phyloP scores from a whole-genome alignment of 2,888 invertebrate species.

The Panzeria rudis region DNA sequence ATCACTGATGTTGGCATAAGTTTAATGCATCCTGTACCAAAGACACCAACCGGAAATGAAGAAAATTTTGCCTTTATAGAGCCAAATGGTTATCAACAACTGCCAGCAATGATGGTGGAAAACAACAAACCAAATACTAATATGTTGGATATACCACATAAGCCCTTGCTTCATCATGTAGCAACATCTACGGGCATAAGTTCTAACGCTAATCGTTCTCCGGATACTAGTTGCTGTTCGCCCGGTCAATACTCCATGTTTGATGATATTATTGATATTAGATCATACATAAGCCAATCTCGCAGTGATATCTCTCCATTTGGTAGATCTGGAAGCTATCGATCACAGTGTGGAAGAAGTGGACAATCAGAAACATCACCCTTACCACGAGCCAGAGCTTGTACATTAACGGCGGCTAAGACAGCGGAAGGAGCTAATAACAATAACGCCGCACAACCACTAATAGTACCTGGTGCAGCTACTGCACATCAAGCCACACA shows the following conservation, averaged over 20 bases:
- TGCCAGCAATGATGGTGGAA: slow-evolving; percentile 87
- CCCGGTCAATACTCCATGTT: slow-evolving; percentile 85
- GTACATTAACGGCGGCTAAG: slow-evolving; percentile 81
- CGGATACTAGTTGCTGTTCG: slow-evolving; percentile 83
- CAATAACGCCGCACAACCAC: slow-evolving; percentile 49
- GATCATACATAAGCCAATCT: slow-evolving; percentile 90
- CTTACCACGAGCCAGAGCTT: slow-evolving; percentile 83
- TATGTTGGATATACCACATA: slow-evolving; percentile 83
- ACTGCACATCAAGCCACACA: slow-evolving; percentile 72
- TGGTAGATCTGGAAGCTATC: slow-evolving; percentile 88
- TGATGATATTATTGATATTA: slow-evolving; percentile 88
- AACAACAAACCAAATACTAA: slow-evolving; percentile 83
- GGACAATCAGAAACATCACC: slow-evolving; percentile 84
- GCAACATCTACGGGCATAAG: slow-evolving; percentile 76
- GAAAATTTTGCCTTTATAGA: slow-evolving; percentile 79
- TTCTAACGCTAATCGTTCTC: slow-evolving; percentile 74
- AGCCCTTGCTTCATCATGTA: slow-evolving; percentile 79
- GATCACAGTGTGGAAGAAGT: slow-evolving; percentile 88
- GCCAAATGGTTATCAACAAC: slow-evolving; percentile 86
- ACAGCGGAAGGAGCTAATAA: slow-evolving; percentile 57
- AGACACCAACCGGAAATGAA: slow-evolving; percentile 73
- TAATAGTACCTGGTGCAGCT: slow-evolving; percentile 54
- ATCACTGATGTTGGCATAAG: slow-evolving; percentile 72
- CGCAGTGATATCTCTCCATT: slow-evolving; percentile 89
- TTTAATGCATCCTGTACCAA: slow-evolving; percentile 70